Conservation (phyloP, 1,140 invertebrate species). For the Brachionus rubens region DNA sequence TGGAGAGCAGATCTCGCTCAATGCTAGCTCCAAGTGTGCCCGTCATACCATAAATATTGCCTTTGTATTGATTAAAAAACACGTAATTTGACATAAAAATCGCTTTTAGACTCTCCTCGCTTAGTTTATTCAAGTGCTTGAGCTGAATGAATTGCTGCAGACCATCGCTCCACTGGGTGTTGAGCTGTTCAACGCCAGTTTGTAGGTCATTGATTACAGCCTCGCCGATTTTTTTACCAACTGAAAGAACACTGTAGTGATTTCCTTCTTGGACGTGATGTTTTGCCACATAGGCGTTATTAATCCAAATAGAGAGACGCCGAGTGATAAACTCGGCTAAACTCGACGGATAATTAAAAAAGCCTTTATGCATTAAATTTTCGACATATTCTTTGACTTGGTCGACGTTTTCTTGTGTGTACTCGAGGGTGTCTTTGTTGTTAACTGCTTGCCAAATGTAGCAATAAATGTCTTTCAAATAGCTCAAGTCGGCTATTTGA, state of each 20-base stretch:
- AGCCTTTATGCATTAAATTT: not conserved
- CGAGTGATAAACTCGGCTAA: not conserved
- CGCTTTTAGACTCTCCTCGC: not conserved
- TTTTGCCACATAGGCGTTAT: not conserved
- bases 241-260: not conserved
- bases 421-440: not conserved
- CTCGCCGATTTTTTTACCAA: not conserved
- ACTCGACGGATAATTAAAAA: not conserved
- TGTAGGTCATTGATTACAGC: not conserved
- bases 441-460: not conserved
- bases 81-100: slow-evolving; percentile 26
- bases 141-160: slow-evolving; percentile 41
- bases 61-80: slow-evolving; percentile 16
- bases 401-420: not conserved
- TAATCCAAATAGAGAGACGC: not conserved
- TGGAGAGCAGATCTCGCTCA: not conserved
- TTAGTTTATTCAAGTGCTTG: not conserved
- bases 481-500: not conserved
- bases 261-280: not conserved
- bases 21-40: not conserved
- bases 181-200: slow-evolving; percentile 25
- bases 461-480: not conserved
- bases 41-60: slow-evolving; percentile 10
- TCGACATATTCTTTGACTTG: not conserved
- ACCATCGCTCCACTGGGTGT: slow-evolving; percentile 32